Conservation (phyloP, 2,888 invertebrate species). For the Drosophila meridionalis region DNA sequence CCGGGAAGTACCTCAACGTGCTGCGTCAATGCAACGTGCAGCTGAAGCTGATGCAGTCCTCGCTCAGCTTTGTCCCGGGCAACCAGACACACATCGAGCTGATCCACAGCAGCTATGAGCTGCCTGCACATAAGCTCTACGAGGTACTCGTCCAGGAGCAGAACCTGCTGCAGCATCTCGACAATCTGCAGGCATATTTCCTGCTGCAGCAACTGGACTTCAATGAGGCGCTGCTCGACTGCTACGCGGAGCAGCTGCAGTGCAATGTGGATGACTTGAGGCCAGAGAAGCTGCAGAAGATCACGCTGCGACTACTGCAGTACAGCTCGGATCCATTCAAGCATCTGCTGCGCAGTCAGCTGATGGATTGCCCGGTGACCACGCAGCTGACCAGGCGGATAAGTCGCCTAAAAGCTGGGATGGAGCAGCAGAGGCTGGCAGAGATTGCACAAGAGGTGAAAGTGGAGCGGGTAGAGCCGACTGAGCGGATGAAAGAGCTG, state of each 20-base stretch:
- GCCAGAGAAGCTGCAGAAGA: constrained; percentile 37
- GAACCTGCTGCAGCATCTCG: constrained; percentile 42
- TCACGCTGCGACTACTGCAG: constrained; percentile 32
- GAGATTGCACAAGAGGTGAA: neutral
- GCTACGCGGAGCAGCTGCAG: constrained; percentile 27
- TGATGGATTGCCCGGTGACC: constrained; percentile 42
- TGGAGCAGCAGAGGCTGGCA: rapidly evolving
- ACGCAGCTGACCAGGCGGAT: constrained; percentile 38
- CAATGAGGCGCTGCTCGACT: constrained; percentile 23
- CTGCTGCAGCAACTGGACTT: constrained; percentile 46
- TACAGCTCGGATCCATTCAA: constrained; percentile 40
- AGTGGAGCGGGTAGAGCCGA: neutral
- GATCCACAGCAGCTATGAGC: constrained; percentile 52
- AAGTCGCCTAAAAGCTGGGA: neutral
- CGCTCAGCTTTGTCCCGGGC: constrained; percentile 39
- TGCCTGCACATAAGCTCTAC: constrained; percentile 52
- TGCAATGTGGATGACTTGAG: constrained; percentile 31
- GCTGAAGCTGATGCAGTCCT: constrained; percentile 49
- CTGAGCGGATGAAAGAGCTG: too few species aligned
- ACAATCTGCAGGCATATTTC: constrained; percentile 51
- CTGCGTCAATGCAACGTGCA: constrained; percentile 62
- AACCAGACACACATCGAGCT: constrained; percentile 27
- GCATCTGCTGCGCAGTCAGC: constrained; percentile 46
- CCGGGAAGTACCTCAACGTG: constrained; percentile 67
- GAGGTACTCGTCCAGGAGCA: constrained; percentile 38